These are phyloP conservation scores for Diachrysia chrysitis DNA, from an alignment of 2,888 invertebrate species.

Conservation along the genomic window DNA sequence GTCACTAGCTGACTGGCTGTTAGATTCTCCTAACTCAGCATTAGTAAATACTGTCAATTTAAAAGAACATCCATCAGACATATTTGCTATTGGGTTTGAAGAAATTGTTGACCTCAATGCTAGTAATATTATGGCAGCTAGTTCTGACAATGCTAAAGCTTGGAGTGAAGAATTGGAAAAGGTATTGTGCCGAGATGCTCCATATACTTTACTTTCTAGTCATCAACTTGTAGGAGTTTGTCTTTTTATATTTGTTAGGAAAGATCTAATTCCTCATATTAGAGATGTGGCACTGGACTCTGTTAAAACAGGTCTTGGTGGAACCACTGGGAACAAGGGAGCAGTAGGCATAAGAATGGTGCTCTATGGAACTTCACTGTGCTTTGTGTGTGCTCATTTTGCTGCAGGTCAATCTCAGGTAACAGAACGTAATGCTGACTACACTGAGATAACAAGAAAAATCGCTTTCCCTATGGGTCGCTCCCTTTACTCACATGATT, in stretches of 20 bases:
- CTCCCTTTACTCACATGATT: conserved; percentile 98
- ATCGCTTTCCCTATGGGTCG: conserved; percentile 97
- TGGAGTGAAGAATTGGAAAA: conserved; percentile 99
- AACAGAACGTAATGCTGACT: conserved; percentile 98
- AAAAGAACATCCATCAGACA: conserved; percentile 93
- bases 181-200: conserved; percentile 95
- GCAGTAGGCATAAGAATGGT: conserved; percentile 97
- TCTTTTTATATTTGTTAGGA: conserved; percentile 97
- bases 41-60: conserved; percentile 84
- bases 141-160: conserved; percentile 95
- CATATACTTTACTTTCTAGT: conserved; percentile 97
- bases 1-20: conserved; percentile 95
- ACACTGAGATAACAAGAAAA: conserved; percentile 97
- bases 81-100: conserved; percentile 99
- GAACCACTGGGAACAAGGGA: conserved; percentile 99
- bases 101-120: conserved; percentile 99
- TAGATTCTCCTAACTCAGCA: conserved; percentile 93
- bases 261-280: conserved; percentile 95
- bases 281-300: conserved; percentile 98
- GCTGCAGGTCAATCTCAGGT: conserved; percentile 99
- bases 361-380: conserved; percentile 97
- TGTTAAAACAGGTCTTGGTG: conserved; percentile 99
- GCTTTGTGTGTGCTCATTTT: conserved; percentile 99
- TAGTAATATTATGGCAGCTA: conserved; percentile 98
- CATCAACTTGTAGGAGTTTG: conserved; percentile 99